Conservation (phyloP, 2,113 vertebrate genomes). For the Pandion haliaetus region DNA sequence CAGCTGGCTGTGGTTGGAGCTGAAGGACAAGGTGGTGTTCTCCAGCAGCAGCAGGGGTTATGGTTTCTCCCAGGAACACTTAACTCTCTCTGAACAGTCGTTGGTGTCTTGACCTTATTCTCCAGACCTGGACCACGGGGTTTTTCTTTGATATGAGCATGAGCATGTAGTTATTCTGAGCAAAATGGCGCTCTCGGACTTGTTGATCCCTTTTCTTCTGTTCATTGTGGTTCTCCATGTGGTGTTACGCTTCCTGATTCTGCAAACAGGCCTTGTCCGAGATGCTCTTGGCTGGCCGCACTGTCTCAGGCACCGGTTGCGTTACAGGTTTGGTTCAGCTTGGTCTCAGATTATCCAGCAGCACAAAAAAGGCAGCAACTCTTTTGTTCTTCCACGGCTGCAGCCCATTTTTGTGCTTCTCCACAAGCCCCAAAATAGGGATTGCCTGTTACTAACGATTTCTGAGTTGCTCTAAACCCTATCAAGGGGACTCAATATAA, state of each 20-base stretch:
- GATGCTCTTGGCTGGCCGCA: rapidly evolving
- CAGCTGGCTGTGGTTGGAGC: not conserved
- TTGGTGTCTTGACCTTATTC: not conserved
- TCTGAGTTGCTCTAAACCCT: not conserved
- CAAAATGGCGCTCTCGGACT: not conserved
- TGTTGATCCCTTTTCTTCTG: no score
- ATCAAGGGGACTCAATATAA: not conserved
- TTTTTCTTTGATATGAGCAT: not conserved
- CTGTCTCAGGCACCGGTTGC: not conserved
- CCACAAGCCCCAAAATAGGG: not conserved
- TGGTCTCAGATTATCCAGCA: not conserved
- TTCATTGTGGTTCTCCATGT: not conserved
- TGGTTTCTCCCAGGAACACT: not conserved
- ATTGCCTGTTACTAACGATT: not conserved
- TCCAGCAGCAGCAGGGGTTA: not conserved
- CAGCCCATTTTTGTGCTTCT: not conserved
- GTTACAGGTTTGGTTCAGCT: not conserved
- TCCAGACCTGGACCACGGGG: rapidly evolving
- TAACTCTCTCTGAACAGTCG: rapidly evolving
- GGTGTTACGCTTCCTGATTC: rapidly evolving
- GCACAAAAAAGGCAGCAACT: not conserved
- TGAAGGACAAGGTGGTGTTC: not conserved
- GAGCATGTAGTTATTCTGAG: not conserved
- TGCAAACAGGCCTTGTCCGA: rapidly evolving
- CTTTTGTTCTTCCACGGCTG: rapidly evolving